Evolutionary conservation across 37 sponge, comb jelly and placozoan genomes (phyloP).

Genomic region (Oopsacas minuta): DNA sequence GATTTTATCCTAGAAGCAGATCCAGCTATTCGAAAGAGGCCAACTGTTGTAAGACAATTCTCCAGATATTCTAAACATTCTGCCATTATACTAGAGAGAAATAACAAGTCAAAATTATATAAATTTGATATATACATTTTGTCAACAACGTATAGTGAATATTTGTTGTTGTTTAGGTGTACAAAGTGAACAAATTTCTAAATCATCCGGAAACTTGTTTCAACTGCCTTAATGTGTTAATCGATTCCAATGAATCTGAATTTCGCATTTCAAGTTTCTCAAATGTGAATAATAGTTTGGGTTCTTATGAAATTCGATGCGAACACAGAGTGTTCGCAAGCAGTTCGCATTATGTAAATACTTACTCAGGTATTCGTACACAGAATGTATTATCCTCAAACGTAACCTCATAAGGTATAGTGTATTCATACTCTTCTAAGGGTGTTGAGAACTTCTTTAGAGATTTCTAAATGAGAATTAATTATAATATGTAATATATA

Average conservation of each 20-base stretch:
- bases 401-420: neutral
- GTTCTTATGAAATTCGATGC: too few relatives aligned
- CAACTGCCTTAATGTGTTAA: too few relatives aligned
- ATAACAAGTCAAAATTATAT: neutral
- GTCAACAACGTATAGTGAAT: neutral
- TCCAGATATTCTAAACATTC: conserved; percentile 3
- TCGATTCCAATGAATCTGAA: too few relatives aligned
- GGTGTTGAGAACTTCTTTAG: neutral
- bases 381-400: neutral
- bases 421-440: neutral
- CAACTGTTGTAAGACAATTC: neutral
- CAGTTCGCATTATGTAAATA: too few relatives aligned
- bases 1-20: neutral
- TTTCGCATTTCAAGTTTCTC: too few relatives aligned
- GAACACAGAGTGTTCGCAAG: too few relatives aligned
- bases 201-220: too few relatives aligned
- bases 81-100: neutral
- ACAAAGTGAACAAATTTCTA: neutral
- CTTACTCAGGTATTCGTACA: conserved; percentile 1
- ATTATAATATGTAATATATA: neutral
- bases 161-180: neutral
- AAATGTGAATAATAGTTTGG: too few relatives aligned
- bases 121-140: neutral
- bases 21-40: neutral
- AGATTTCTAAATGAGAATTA: neutral